These are phyloP conservation scores for Myoxocephalus aenaeus DNA, from an alignment of 2,797 vertebrate species.

Conservation along the genomic window DNA sequence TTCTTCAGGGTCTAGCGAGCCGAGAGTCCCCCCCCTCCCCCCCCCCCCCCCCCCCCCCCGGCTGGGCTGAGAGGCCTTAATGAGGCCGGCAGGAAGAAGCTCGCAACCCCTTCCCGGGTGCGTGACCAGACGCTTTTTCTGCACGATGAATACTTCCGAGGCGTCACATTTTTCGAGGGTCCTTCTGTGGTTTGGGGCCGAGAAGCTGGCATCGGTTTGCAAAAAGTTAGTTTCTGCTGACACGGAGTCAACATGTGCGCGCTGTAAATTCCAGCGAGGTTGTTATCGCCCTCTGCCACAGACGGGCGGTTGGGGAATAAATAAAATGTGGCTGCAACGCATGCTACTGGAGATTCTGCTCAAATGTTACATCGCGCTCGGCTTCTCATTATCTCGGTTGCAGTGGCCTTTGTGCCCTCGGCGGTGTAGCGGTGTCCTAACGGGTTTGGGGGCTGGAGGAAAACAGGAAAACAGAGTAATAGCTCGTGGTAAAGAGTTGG, in stretches of 20 bases:
- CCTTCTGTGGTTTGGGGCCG: conserved; percentile 27
- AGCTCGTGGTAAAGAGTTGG: background rate
- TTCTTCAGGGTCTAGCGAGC: conserved; percentile 5
- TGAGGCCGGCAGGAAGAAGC: conserved; percentile 5
- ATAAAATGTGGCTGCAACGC: conserved; percentile 3
- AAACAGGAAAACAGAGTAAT: background rate
- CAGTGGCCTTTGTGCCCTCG: background rate
- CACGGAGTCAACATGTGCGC: conserved; percentile 10
- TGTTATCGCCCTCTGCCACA: conserved; percentile 14
- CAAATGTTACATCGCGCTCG: background rate
- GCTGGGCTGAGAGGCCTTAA: conserved; percentile 8
- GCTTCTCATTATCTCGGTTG: background rate
- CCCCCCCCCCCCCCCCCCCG: background rate
- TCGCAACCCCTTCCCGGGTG: background rate
- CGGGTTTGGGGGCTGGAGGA: background rate
- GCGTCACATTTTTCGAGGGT: background rate
- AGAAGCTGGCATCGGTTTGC: conserved; percentile 20
- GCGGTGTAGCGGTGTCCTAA: background rate
- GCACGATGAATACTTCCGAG: background rate
- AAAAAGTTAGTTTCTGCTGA: conserved; percentile 37
- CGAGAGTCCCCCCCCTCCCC: conserved; percentile 2
- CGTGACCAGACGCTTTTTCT: background rate
- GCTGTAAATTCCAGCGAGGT: conserved; percentile 42
- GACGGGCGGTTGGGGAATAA: conserved; percentile 19
- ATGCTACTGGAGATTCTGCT: conserved; percentile 11